These are phyloP conservation scores for Gymnodraco acuticeps DNA, from an alignment of 2,797 vertebrate species.

Conservation along the genomic window DNA sequence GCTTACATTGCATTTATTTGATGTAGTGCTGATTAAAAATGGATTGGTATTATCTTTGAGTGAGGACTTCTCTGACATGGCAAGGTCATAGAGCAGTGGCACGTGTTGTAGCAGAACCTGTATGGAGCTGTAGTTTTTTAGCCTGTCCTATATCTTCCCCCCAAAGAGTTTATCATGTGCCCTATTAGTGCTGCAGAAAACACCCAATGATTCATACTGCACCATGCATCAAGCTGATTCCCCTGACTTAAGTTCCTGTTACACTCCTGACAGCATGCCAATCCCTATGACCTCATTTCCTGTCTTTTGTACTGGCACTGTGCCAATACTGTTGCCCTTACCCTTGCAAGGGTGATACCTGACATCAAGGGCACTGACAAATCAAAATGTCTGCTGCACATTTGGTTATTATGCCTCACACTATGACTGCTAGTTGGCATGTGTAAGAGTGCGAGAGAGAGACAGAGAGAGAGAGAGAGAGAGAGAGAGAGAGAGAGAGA, in stretches of 20 bases:
- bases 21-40: slow-evolving; percentile 59
- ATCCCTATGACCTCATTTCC: slow-evolving; percentile 74
- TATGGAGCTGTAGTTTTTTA: slow-evolving; percentile 10
- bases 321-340: slow-evolving; percentile 52
- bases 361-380: slow-evolving; percentile 43
- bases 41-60: slow-evolving; percentile 25
- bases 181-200: slow-evolving; percentile 63
- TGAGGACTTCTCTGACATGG: slow-evolving; percentile 31
- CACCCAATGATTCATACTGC: slow-evolving; percentile 76
- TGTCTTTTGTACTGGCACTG: slow-evolving; percentile 51
- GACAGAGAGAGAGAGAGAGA: background rate
- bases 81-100: slow-evolving; percentile 47
- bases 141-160: slow-evolving; percentile 23
- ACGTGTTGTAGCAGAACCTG: slow-evolving; percentile 14
- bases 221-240: slow-evolving; percentile 60
- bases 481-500: background rate
- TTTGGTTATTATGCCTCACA: slow-evolving; percentile 35
- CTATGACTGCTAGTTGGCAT: slow-evolving; percentile 11
- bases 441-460: background rate
- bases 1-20: slow-evolving; percentile 37
- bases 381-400: slow-evolving; percentile 47
- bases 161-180: slow-evolving; percentile 43
- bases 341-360: slow-evolving; percentile 29
- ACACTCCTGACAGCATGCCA: slow-evolving; percentile 58
- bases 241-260: slow-evolving; percentile 65